phyloP scores from a whole-genome alignment of 2,888 invertebrate species.

The Caenorhabditis sp. region DNA sequence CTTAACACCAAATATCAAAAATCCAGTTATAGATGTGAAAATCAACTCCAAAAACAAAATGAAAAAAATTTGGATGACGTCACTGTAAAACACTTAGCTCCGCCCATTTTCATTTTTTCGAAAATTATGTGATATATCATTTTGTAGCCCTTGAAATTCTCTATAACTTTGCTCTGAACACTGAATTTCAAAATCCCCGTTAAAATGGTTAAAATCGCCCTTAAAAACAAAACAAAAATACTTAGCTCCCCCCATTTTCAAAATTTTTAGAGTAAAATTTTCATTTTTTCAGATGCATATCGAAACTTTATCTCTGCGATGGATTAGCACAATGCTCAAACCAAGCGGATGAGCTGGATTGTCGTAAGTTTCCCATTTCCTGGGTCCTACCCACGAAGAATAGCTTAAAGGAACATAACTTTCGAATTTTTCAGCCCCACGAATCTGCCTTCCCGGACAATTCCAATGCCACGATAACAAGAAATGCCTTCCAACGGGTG shows the following conservation, averaged over 20 bases:
- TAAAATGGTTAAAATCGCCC: too few relatives aligned
- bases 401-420: too few relatives aligned
- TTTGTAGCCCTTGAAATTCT: too few relatives aligned
- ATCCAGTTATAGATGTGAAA: background rate
- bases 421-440: constrained; percentile 71
- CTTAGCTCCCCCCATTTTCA: too few relatives aligned
- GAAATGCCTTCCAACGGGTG: constrained; percentile 53
- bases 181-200: too few relatives aligned
- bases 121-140: too few relatives aligned
- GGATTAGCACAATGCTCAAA: constrained; percentile 63
- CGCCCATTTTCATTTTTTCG: too few relatives aligned
- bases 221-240: too few relatives aligned
- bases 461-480: constrained; percentile 92
- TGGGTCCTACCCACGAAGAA: constrained; percentile 7
- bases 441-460: constrained; percentile 86
- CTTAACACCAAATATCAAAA: background rate
- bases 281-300: constrained; percentile 54
- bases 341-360: constrained; percentile 59
- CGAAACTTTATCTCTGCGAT: constrained; percentile 63
- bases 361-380: constrained; percentile 55
- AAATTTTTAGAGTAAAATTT: background rate
- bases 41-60: background rate
- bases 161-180: too few relatives aligned
- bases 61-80: too few relatives aligned
- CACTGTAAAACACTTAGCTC: too few relatives aligned